Percentiles rank a stretch among this genome's conserved stretches.
Conservation (phyloP, 2,797 vertebrate species). For the Paratrypauchen microcephalus region DNA sequence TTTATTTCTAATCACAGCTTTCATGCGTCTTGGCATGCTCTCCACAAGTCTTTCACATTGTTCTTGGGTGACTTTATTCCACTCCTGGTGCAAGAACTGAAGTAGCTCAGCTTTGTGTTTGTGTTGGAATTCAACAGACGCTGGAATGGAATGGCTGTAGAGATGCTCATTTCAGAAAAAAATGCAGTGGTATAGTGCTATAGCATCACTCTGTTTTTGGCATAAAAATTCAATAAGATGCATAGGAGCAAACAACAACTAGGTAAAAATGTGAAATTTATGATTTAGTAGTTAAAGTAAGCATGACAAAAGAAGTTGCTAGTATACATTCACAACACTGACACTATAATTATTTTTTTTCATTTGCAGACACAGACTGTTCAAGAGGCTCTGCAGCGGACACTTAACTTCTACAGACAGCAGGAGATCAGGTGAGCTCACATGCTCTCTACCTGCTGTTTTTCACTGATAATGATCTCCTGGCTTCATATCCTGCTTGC, state of each 20-base stretch:
- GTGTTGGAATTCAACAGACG: no score
- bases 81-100: no score
- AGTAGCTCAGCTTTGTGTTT: no score
- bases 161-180: no score
- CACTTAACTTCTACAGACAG: slow-evolving; percentile 88
- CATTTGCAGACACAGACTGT: slow-evolving; percentile 88
- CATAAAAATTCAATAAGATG: neutral
- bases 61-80: no score
- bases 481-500: neutral
- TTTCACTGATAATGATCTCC: neutral
- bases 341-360: slow-evolving; percentile 4
- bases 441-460: neutral
- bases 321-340: neutral
- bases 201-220: neutral
- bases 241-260: neutral
- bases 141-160: no score
- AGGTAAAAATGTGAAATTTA: neutral
- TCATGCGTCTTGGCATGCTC: no score
- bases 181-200: no score
- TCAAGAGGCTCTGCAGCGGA: slow-evolving; percentile 92
- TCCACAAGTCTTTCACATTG: no score
- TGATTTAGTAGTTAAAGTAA: neutral
- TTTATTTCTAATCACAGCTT: no score
- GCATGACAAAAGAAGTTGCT: neutral
- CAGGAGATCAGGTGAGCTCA: slow-evolving; percentile 89